phyloP scores from a whole-genome alignment of 2,797 vertebrate species.

The Siniperca undulata region DNA sequence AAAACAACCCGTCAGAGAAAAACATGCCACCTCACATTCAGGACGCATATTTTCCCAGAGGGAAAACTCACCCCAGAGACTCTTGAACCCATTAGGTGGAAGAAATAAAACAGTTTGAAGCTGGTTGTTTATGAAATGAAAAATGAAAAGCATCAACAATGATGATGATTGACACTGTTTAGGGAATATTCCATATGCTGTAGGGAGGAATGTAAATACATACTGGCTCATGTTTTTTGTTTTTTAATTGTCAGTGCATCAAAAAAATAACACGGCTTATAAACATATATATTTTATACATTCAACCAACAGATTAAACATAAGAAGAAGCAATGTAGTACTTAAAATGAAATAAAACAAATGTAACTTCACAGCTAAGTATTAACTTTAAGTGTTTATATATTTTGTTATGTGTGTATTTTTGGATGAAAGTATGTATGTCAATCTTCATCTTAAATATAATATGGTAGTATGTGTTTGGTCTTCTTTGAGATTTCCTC shows the following conservation, averaged over 20 bases:
- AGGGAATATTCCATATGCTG: conserved; percentile 14
- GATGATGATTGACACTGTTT: conserved; percentile 11
- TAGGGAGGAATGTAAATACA: conserved; percentile 20
- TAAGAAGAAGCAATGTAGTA: not conserved
- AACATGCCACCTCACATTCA: conserved; percentile 41
- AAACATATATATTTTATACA: no score
- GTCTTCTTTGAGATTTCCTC: not conserved
- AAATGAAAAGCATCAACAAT: conserved; percentile 2
- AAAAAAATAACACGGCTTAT: not conserved
- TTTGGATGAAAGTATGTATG: not conserved
- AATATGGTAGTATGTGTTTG: not conserved
- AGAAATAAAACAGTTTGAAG: conserved; percentile 31
- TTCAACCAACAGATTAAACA: not conserved
- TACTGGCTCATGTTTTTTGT: not conserved
- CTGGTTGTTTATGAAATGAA: conserved; percentile 21
- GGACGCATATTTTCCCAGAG: conserved; percentile 50
- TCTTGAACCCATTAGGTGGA: conserved; percentile 41
- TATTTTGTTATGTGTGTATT: not conserved
- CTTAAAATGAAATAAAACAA: not conserved
- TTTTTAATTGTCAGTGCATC: not conserved
- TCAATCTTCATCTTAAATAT: not conserved
- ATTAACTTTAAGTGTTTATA: not conserved
- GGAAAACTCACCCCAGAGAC: conserved; percentile 34
- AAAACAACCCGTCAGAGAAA: conserved; percentile 61
- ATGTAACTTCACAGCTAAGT: not conserved